phyloP scores from a whole-genome alignment of 2,113 vertebrate genomes.

The Accipiter virgatus region DNA sequence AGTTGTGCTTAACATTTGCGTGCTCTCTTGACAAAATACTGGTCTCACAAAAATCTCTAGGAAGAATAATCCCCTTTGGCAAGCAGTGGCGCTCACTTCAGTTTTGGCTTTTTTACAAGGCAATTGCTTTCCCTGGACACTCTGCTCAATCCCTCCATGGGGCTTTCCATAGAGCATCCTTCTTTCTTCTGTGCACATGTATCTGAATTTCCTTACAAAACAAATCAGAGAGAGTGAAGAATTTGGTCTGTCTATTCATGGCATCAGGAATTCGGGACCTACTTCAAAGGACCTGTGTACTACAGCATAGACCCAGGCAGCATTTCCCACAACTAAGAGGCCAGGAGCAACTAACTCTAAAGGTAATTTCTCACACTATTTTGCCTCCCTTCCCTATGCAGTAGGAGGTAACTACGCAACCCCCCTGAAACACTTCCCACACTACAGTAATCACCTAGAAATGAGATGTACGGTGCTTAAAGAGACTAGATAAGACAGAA shows the following conservation, averaged over 20 bases:
- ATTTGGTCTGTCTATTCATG: background rate
- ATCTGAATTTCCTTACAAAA: background rate
- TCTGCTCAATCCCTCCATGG: background rate
- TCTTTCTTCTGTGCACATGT: background rate
- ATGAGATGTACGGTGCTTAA: background rate
- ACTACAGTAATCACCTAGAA: background rate
- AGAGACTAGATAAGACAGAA: background rate
- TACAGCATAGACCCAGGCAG: background rate
- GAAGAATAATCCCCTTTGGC: background rate
- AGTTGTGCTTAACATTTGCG: background rate
- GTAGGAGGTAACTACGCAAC: background rate
- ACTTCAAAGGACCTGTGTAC: background rate
- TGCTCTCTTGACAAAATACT: background rate
- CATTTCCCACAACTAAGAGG: background rate
- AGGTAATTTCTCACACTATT: background rate
- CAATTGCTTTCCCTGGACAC: background rate
- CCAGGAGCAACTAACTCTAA: background rate
- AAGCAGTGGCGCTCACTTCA: background rate
- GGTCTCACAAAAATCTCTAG: background rate
- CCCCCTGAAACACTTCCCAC: background rate
- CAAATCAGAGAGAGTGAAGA: background rate
- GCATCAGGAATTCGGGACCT: background rate
- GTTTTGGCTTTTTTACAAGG: background rate
- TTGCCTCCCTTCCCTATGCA: accelerated
- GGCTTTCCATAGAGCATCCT: background rate